Base-by-base conservation (phyloP, 2,113 vertebrate species). In the Cardinalis cardinalis region DNA sequence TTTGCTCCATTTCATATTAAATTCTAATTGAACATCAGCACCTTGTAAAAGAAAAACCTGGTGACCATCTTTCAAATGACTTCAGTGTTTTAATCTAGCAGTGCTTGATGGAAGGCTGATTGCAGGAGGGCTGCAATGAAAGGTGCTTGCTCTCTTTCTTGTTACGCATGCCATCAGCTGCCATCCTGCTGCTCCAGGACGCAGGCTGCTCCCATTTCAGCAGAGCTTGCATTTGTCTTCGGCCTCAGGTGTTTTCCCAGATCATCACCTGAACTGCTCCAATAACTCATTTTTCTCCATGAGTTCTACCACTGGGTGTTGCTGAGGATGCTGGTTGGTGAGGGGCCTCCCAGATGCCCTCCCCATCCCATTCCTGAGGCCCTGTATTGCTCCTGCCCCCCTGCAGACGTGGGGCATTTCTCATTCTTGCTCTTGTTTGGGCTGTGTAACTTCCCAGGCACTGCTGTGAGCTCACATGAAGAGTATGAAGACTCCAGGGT, bases 191-290 rank as follows among this genome's bases (percentile, higher is more conserved):
- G 49, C 36, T 73, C 23, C 49, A 0, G 0, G 8, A 23, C 4
- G 0, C 46, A 32, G 55, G 18, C 26, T 49, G 40, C 9, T 87
- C 46, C 34, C 3, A 0, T 31, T 3, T 70, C 0, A 0, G 14
- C 31, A 40, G 26, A 40, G 25, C 59, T 74, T 78, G 38, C 25
- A 7, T 52, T 84, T 76, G 5, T 79, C 32, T 68, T 77, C 69
- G 63, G 9, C 29, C 24, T 79, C 48, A 21, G 23, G 19, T 40
- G 51, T 40, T 91, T 87, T 74, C 46, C 38, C 9, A 16, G 29
- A n/a, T 36, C 15, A 11, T 29, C 53, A 55, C 23, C 63, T 61
- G 51, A 72, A 52, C 53, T 51, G 20, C 13, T 89, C 16, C 24
- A 64, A 29, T 53, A 61, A 25, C 20, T 64, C 16, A 28, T 29